Evolutionary conservation across 1,140 invertebrate genomes (phyloP), one percentile per base, ranked within the genome.

Genomic region (Solenopsis invicta): DNA sequence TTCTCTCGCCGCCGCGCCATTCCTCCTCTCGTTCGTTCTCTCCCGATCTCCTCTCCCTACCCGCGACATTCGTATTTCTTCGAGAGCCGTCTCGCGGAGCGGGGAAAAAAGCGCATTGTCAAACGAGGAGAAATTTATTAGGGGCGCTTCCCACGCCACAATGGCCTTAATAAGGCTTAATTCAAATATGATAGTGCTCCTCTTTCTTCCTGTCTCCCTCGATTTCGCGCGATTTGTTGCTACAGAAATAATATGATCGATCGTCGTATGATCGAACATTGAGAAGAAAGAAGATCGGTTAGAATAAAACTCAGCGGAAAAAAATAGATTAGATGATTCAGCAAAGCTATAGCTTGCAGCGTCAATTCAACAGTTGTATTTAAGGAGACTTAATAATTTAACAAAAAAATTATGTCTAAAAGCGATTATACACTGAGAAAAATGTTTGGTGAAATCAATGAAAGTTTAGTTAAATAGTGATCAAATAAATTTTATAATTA

Each of bases 131-230:
- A 90, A 85, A 90, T 90, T 90, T 85, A 90, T 87, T 87, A 78
- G 61, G 75, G 54, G 45, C 50, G 59, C 48, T 56, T 78, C 54
- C 16, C 59, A 13, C 72, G 52, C 61, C 77, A 85, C 85, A 85
- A 87, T 89, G 21, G 21, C 72, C 77, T 88, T 86, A 86, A 91
- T 91, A 91, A 91, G 89, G 72, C 66, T 86, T 88, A 64, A 88
- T 90, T 90, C 84, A 90, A 88, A 84, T 86, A 75, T 72, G 41
- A 86, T 37, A 62, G 59, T 5, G 4, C 45, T n/a, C 41, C 8
- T 13, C 1, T 67, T 4, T n/a, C 62, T 66, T 18, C 41, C n/a
- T 21, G 4, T 67, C 34, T 64, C 4, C n/a, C 5, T 24, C 37
- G 71, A n/a, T 76, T 37, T 78, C 64, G 52, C 29, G 52, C 76